Evolutionary conservation across 1,140 invertebrate species (phyloP).

Genomic region (Tetramorium alpestre): DNA sequence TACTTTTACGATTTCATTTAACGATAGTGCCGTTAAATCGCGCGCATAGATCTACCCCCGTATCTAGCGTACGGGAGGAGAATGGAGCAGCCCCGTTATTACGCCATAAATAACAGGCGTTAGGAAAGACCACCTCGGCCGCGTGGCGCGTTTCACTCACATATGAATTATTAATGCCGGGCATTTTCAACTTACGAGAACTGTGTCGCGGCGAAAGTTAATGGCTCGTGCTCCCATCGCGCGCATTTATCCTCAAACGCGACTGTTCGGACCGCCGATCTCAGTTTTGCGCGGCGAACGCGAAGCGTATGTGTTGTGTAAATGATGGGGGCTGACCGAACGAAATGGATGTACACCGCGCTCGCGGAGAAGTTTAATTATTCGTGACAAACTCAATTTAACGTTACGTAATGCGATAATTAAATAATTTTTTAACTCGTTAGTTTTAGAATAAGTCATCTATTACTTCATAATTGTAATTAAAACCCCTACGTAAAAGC

Average conservation of each 20-base stretch:
- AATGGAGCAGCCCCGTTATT: constrained; percentile 42
- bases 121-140: constrained; percentile 10
- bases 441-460: background rate
- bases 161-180: constrained; percentile 57
- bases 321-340: background rate
- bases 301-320: background rate
- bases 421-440: background rate
- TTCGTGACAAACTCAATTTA: background rate
- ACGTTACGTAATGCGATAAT: background rate
- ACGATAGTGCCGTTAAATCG: constrained; percentile 52
- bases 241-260: constrained; percentile 25
- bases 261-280: constrained; percentile 3
- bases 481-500: background rate
- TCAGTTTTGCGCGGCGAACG: background rate
- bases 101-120: constrained; percentile 40
- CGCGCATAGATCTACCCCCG: constrained; percentile 15
- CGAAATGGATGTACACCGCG: background rate
- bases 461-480: background rate
- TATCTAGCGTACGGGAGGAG: background rate
- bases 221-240: constrained; percentile 40
- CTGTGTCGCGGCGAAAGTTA: constrained; percentile 53
- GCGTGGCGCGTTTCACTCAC: constrained; percentile 31
- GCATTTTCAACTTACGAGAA: constrained; percentile 48
- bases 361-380: background rate
- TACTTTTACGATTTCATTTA: constrained; percentile 53